Conservation (phyloP, 2,797 vertebrate genomes). For the Crenichthys baileyi region DNA sequence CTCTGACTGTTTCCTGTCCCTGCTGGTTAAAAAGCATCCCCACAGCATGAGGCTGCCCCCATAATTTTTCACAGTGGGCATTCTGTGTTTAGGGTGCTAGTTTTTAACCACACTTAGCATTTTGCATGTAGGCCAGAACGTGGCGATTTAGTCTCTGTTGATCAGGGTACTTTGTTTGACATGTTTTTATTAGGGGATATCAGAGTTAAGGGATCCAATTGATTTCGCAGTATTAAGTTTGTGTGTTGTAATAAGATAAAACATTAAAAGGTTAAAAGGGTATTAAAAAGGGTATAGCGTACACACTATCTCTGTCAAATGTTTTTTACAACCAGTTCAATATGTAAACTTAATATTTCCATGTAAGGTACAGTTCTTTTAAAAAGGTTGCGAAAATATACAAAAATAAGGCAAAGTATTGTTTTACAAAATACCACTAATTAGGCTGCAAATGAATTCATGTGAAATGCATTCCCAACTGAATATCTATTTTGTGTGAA, state of each 20-base stretch:
- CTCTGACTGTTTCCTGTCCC: too few relatives aligned
- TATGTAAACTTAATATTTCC: not conserved
- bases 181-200: not conserved
- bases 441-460: not conserved
- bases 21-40: too few relatives aligned
- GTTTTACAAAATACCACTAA: not conserved
- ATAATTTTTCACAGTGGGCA: too few relatives aligned
- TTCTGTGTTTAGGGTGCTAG: too few relatives aligned
- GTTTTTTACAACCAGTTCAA: not conserved
- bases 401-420: not conserved
- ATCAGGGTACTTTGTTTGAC: too few relatives aligned
- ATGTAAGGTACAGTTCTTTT: not conserved
- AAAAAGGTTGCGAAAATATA: not conserved
- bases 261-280: not conserved
- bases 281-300: not conserved
- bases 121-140: too few relatives aligned
- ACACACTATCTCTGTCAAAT: too few relatives aligned
- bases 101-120: too few relatives aligned
- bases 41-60: too few relatives aligned
- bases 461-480: not conserved
- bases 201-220: not conserved
- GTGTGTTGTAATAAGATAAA: not conserved
- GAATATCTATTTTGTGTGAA: constrained; percentile 3
- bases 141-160: too few relatives aligned
- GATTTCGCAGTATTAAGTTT: not conserved